Conservation (phyloP, 2,888 invertebrate species). For the Chaetogeoica ovagalla region DNA sequence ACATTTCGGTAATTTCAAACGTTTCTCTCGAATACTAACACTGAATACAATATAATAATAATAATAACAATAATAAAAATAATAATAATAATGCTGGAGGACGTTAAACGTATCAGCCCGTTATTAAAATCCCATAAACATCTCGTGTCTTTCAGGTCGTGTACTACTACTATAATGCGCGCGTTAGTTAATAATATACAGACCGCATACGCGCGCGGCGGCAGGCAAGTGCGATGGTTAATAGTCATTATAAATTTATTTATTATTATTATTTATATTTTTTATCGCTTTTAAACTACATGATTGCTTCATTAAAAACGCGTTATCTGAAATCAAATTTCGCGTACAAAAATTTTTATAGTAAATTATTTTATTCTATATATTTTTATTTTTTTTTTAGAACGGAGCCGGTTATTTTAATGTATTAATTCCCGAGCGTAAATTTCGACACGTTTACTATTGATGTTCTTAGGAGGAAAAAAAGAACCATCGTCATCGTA, state of each 20-base stretch:
- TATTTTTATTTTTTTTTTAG: not conserved
- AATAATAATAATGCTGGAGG: too few relatives aligned
- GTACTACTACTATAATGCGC: not conserved
- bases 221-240: too few relatives aligned
- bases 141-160: not conserved
- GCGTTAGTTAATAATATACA: not conserved
- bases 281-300: not conserved
- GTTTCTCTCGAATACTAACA: too few relatives aligned
- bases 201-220: not conserved
- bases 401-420: too few relatives aligned
- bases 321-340: slow-evolving; percentile 19
- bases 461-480: not conserved
- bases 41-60: too few relatives aligned
- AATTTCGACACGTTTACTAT: not conserved
- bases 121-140: slow-evolving; percentile 23
- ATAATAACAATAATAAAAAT: too few relatives aligned
- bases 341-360: not conserved
- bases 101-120: not conserved
- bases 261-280: not conserved
- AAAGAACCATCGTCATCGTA: too few relatives aligned
- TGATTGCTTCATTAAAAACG: slow-evolving; percentile 31
- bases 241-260: not conserved
- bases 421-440: too few relatives aligned
- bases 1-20: too few relatives aligned
- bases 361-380: too few relatives aligned